Evolutionary conservation across 2,797 vertebrate species (phyloP).

Genomic region (Triplophysa bombifrons): DNA sequence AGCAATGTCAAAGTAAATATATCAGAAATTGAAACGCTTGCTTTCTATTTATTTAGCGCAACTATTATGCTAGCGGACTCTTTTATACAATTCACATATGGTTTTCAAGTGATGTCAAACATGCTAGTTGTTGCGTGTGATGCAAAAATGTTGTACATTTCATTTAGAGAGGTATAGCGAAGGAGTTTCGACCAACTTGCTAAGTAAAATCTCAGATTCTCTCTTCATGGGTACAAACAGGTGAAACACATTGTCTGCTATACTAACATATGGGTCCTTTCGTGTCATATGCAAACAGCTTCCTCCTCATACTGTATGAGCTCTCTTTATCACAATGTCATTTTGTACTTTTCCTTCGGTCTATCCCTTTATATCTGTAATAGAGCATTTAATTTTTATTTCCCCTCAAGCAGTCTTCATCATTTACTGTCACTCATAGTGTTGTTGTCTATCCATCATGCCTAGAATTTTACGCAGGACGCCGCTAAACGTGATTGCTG

Average conservation of each 20-base stretch:
- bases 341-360: slow-evolving; percentile 72
- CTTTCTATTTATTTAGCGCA: not conserved
- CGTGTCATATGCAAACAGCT: slow-evolving; percentile 65
- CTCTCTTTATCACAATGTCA: slow-evolving; percentile 67
- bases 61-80: not conserved
- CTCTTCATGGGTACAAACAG: slow-evolving; percentile 60
- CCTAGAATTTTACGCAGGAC: slow-evolving; percentile 7
- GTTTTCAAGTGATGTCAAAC: too few species aligned
- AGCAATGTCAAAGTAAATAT: not conserved
- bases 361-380: slow-evolving; percentile 72
- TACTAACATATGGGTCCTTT: slow-evolving; percentile 65
- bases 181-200: too few species aligned
- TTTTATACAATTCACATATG: too few species aligned
- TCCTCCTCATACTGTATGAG: slow-evolving; percentile 46
- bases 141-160: too few species aligned
- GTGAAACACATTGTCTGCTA: slow-evolving; percentile 73
- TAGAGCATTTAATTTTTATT: slow-evolving; percentile 73
- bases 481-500: slow-evolving; percentile 8
- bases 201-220: slow-evolving; percentile 50
- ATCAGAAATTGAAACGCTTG: not conserved
- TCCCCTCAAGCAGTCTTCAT: slow-evolving; percentile 72
- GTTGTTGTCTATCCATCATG: slow-evolving; percentile 61
- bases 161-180: too few species aligned
- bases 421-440: slow-evolving; percentile 68
- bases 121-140: too few species aligned